Percentiles rank a stretch among this genome's conserved stretches.
phyloP scores from a whole-genome alignment of 2,113 vertebrate species.

The Myocastor coypus region DNA sequence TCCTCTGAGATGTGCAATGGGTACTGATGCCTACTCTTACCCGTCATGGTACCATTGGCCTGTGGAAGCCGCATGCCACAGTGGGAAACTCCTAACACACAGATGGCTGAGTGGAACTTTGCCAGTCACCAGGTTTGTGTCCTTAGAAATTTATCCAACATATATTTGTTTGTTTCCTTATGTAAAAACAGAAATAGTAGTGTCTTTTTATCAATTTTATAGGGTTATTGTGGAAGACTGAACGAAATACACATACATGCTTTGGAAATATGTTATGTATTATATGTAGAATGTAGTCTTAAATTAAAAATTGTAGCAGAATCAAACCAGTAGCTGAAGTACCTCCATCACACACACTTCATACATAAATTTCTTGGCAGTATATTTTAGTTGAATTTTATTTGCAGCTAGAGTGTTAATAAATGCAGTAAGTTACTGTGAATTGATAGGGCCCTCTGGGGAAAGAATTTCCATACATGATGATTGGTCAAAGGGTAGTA shows the following conservation, averaged over 20 bases:
- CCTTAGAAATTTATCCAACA: not conserved
- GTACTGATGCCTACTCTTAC: not conserved
- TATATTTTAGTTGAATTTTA: constrained; percentile 26
- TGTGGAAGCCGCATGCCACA: fast-evolving
- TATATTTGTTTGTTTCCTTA: not conserved
- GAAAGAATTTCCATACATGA: not conserved
- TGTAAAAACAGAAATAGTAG: not conserved
- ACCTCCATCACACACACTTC: constrained; percentile 6
- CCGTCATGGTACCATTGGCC: not conserved
- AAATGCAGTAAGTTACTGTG: not conserved
- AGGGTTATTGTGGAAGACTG: not conserved
- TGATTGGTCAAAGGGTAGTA: not conserved
- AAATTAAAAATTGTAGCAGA: constrained; percentile 30
- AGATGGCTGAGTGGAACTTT: not conserved
- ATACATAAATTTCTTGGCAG: not conserved
- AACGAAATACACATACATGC: constrained; percentile 13
- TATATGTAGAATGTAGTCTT: constrained; percentile 5
- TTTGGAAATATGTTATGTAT: not conserved
- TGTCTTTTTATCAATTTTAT: not conserved
- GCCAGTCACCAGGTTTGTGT: not conserved
- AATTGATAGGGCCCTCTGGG: constrained; percentile 12
- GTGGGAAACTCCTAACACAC: not conserved
- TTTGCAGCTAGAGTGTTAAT: not conserved
- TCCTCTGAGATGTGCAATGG: not conserved
- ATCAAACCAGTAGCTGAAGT: not conserved